Evolutionary conservation across 2,888 invertebrate species (phyloP), one percentile per base, ranked within the genome.

Genomic region (Meteorus colon): DNA sequence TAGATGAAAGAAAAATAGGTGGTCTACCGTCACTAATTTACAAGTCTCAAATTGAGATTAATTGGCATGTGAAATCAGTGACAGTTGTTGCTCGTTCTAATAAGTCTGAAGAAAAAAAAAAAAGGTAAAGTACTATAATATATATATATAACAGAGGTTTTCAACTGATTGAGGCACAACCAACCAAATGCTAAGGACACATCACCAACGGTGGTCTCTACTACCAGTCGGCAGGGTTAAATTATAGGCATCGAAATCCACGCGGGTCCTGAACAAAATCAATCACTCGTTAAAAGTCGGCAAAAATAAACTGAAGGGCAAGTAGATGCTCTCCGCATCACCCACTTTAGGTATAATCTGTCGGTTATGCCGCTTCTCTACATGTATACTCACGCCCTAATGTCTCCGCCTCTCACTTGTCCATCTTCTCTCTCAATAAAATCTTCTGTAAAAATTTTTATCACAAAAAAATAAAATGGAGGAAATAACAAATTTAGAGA

Each of bases 231-330:
- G 76, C 73, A 62, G 69, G 62, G 62, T 73, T 63, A 76, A 76
- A 76, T 76, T 76, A 76, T 76, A 76, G 76, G 59, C 73, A 63
- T 73, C 73, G 62, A 76, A 69, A 60, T 55, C 19, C 55, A 19
- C 55, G 55, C 19, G 19, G 69, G 67, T 68, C 76, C 73, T 73
- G 73, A 41, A 73, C 73, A 76, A 73, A 76, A 76, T 76, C 76
- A 76, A 76, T 76, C 76, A 76, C 73, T 73, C 72, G 73, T 76
- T 73, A 73, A 76, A 76, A 72, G 72, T 76, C 76, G 72, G 76
- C 72, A 76, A 67, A 76, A 72, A 72, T 29, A 19, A 48, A 37
- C 45, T 19, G 41, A 62, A 73, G 67, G 55, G 37, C 24, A 41
- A 27, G 41, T 19, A 24, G 29, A 41, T 29, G n/a, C 14, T 19